phyloP scores from a whole-genome alignment of 2,797 vertebrate species.

The Gambusia yucatana region DNA sequence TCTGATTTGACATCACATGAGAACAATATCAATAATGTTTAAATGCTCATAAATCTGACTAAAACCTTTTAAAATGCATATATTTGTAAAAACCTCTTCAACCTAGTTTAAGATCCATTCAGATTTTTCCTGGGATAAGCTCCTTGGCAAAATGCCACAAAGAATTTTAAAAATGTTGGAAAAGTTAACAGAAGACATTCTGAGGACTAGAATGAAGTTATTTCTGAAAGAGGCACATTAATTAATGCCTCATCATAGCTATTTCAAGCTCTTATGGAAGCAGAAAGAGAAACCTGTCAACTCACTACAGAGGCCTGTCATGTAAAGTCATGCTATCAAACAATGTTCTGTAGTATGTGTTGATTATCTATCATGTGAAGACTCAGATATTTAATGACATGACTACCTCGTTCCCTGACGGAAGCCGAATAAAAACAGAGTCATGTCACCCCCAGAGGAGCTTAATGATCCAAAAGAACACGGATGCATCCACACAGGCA shows the following conservation, averaged over 20 bases:
- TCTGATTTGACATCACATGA: background rate
- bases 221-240: slow-evolving; percentile 45
- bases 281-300: slow-evolving; percentile 47
- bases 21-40: background rate
- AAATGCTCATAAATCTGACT: background rate
- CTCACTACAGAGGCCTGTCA: slow-evolving; percentile 49
- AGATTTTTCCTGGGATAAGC: background rate
- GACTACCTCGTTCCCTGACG: slow-evolving; percentile 55
- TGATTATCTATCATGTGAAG: slow-evolving; percentile 71
- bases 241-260: slow-evolving; percentile 56
- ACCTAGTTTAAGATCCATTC: background rate
- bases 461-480: slow-evolving; percentile 69
- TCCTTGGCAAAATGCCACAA: background rate
- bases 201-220: slow-evolving; percentile 21
- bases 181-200: slow-evolving; percentile 17
- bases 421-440: slow-evolving; percentile 72
- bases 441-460: slow-evolving; percentile 68
- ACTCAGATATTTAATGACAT: slow-evolving; percentile 66
- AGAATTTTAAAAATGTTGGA: slow-evolving; percentile 11
- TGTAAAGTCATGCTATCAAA: slow-evolving; percentile 55
- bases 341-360: slow-evolving; percentile 41
- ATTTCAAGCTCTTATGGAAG: slow-evolving; percentile 36
- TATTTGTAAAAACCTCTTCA: background rate
- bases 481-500: slow-evolving; percentile 33
- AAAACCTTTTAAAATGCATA: background rate